Conservation (phyloP, 2,797 vertebrate genomes). For the Pteronotus mesoamericanus region DNA sequence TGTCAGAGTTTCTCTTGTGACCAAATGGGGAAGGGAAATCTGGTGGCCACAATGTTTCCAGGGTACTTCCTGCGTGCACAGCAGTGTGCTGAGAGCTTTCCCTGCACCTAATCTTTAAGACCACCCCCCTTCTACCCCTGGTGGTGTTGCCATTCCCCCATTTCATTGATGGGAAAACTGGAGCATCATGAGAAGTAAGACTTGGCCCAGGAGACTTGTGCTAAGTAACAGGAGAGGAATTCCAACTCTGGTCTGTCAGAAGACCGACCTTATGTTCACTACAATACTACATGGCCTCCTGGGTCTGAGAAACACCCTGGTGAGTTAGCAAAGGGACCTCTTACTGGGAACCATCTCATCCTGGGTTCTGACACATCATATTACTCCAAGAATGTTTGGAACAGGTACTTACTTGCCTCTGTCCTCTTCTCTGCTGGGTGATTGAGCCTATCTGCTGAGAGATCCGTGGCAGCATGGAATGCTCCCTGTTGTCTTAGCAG, state of each 20-base stretch:
- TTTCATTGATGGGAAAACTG: not conserved
- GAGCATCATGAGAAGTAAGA: not conserved
- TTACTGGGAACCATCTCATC: not conserved
- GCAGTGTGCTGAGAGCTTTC: not conserved
- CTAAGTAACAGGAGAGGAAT: not conserved
- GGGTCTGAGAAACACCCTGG: not conserved
- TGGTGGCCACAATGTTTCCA: not conserved
- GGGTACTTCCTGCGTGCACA: too few species aligned
- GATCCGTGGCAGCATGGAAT: fast-evolving
- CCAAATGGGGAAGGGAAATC: not conserved
- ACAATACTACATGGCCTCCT: not conserved
- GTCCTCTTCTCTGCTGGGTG: not conserved
- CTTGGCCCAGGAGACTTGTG: not conserved
- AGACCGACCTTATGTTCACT: not conserved
- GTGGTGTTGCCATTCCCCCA: not conserved
- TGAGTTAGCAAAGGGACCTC: not conserved
- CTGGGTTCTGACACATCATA: not conserved
- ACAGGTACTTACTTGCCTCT: not conserved
- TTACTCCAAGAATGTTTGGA: not conserved
- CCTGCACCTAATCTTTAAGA: too few species aligned
- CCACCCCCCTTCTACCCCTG: not conserved
- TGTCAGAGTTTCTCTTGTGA: not conserved
- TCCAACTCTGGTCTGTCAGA: not conserved
- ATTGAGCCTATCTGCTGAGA: not conserved
- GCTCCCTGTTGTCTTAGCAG: not conserved